Evolutionary conservation across 2,797 vertebrate species (phyloP).

Genomic region (Sardinella longiceps): DNA sequence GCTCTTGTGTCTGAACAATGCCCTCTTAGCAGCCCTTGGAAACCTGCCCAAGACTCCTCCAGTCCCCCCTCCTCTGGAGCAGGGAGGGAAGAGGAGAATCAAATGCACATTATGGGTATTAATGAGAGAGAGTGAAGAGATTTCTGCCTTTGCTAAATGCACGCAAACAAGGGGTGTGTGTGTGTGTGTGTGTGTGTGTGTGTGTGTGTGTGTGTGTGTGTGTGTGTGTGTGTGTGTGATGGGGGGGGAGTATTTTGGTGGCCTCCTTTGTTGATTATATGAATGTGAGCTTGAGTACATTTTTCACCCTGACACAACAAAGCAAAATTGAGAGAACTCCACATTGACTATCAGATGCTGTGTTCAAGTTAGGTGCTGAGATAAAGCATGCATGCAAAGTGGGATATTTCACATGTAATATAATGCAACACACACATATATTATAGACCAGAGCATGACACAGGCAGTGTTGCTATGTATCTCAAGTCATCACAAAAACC

Average conservation of each 20-base stretch:
- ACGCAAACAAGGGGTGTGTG: no score
- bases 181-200: no score
- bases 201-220: no score
- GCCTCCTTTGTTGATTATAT: slow-evolving; percentile 9
- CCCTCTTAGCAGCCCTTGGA: slow-evolving; percentile 62
- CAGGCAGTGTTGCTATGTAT: background rate
- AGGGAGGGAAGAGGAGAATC: background rate
- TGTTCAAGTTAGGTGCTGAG: background rate
- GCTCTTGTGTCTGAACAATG: slow-evolving; percentile 65
- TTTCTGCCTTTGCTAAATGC: background rate
- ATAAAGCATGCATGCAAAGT: background rate
- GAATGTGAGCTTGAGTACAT: slow-evolving; percentile 17
- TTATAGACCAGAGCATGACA: background rate
- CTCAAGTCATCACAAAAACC: background rate
- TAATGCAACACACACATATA: background rate
- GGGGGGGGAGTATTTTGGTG: background rate
- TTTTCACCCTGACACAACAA: slow-evolving; percentile 1
- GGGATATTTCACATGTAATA: background rate
- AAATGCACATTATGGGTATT: slow-evolving; percentile 20
- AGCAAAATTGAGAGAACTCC: background rate
- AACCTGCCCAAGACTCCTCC: slow-evolving; percentile 51
- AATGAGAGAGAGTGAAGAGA: slow-evolving; percentile 13
- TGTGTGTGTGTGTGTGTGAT: no score
- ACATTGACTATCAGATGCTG: background rate
- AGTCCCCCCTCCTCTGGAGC: slow-evolving; percentile 35